Conservation (phyloP, 2,797 vertebrate species). For the Sylvilagus floridanus region DNA sequence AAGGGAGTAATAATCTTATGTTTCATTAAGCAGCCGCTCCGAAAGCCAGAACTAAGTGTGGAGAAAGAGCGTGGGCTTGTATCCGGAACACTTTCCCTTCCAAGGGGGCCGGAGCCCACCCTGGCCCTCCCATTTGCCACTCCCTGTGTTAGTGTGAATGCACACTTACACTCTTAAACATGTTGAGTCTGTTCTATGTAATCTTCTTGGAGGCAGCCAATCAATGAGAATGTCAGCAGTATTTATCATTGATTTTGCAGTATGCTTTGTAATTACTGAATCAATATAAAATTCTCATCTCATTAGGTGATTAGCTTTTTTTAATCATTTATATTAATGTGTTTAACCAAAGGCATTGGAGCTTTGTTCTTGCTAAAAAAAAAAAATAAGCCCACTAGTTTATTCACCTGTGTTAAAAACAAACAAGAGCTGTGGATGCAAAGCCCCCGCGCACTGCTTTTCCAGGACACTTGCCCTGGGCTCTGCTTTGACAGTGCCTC, state of each 20-base stretch:
- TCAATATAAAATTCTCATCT: conserved; percentile 83
- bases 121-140: neutral
- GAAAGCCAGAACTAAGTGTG: conserved; percentile 70
- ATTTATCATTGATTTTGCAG: conserved; percentile 83
- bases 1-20: conserved; percentile 85
- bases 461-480: neutral
- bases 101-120: neutral
- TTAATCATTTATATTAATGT: conserved; percentile 82
- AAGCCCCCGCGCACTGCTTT: conserved; percentile 1
- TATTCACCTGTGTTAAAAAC: conserved; percentile 76
- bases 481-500: neutral
- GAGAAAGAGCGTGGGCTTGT: conserved; percentile 10
- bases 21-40: conserved; percentile 84
- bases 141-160: neutral
- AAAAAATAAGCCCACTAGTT: conserved; percentile 62
- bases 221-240: conserved; percentile 80
- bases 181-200: neutral
- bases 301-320: conserved; percentile 82
- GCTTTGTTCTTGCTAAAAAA: neutral
- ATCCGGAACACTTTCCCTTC: neutral
- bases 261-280: conserved; percentile 83
- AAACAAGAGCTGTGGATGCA: conserved; percentile 48
- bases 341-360: conserved; percentile 79
- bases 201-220: conserved; percentile 60
- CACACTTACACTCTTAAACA: conserved; percentile 29